Conservation (phyloP, 2,888 invertebrate genomes). For the Beris morrisii region DNA sequence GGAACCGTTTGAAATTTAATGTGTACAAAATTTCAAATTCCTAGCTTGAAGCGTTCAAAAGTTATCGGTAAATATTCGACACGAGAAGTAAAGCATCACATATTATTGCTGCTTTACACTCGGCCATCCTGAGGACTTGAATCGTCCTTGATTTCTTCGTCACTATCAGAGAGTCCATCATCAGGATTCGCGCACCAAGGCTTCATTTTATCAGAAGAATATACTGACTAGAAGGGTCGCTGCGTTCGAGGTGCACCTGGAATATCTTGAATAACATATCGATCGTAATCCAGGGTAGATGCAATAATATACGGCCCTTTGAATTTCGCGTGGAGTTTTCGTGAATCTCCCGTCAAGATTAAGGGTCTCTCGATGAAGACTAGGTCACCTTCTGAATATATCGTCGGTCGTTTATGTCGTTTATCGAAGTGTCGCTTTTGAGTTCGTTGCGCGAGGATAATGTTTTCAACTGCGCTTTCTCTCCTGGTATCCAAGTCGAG, state of each 20-base stretch:
- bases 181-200: slow-evolving; percentile 37
- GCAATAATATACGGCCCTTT: slow-evolving; percentile 41
- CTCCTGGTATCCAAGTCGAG: too few relatives aligned
- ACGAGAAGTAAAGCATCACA: too few relatives aligned
- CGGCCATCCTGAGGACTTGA: slow-evolving; percentile 13
- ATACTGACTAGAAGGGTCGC: slow-evolving; percentile 40
- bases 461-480: slow-evolving; percentile 7
- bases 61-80: too few relatives aligned
- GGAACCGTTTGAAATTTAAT: too few relatives aligned
- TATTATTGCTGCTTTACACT: too few relatives aligned
- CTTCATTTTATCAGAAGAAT: slow-evolving; percentile 39
- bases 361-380: slow-evolving; percentile 36
- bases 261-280: slow-evolving; percentile 42
- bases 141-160: slow-evolving; percentile 11
- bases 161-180: background rate
- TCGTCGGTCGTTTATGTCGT: slow-evolving; percentile 23
- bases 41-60: too few relatives aligned
- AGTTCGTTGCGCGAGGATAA: slow-evolving; percentile 33
- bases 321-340: slow-evolving; percentile 41
- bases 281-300: slow-evolving; percentile 38
- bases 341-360: slow-evolving; percentile 36
- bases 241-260: slow-evolving; percentile 37
- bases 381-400: slow-evolving; percentile 28
- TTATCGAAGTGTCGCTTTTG: slow-evolving; percentile 40
- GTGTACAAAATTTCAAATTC: too few relatives aligned